Evolutionary conservation across 2,113 vertebrate species (phyloP), one percentile per base, ranked within the genome.

Genomic region (Acinonyx jubatus): DNA sequence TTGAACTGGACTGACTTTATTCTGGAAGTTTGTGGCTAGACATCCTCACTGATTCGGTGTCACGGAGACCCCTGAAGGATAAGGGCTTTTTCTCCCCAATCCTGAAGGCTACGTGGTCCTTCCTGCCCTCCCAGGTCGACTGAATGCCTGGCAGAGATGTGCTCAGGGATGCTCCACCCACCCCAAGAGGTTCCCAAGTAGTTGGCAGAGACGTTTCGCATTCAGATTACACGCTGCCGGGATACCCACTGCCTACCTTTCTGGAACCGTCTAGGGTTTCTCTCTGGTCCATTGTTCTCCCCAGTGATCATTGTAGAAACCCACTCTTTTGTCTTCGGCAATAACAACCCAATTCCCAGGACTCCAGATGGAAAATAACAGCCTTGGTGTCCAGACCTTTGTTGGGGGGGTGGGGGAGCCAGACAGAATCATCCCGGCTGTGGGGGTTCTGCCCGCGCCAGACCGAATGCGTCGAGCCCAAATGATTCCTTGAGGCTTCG

Each of bases 281-380:
- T 86, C 45, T 86, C 61, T 7, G 16, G 19, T 29, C 31, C 52
- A 0, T 41, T 89, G 45, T 83, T 96, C 63, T 74, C 83, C 69
- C 48, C 38, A 61, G 19, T 61, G 84, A 71, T 71, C 12, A 80
- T 81, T 93, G 63, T 76, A 45, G 89, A 87, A 91, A 94, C 76
- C 4, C 63, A 50, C 79, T 66, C 68, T 79, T 68, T 87, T 79
- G 90, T 83, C 74, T 91, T 55, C 89, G 80, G 74, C 79, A 87
- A 31, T 84, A 92, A 94, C 12, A 93, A 65, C 63, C 94, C 33
- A 79, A 88, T 86, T 96, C 63, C 55, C 90, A 71, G 84, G 87
- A 66, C 55, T 71, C 79, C 71, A 73, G 31, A 50, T 69, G 94
- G 93, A 79, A 96, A 93, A 93, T 50, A 74, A 89, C 76, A 96